Conservation (phyloP, 2,113 vertebrate genomes). For the Dinomys branickii region DNA sequence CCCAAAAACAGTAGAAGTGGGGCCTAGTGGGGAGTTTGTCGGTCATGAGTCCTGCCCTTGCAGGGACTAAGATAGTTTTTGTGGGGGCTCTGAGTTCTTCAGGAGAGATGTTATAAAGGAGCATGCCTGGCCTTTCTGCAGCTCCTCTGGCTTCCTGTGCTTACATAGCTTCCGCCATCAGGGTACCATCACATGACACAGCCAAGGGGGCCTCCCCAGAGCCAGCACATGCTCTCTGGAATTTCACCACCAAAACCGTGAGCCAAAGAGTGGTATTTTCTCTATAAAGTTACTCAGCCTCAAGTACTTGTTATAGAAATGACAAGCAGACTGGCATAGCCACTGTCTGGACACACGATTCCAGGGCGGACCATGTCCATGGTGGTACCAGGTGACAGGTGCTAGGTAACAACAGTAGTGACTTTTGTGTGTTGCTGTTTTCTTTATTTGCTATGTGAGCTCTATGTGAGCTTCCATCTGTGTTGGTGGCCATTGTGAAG, state of each 20-base stretch:
- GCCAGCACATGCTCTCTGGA: background rate
- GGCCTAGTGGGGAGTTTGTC: background rate
- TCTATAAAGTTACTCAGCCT: background rate
- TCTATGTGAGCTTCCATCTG: background rate
- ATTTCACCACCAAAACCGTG: background rate
- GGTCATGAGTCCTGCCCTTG: background rate
- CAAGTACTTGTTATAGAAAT: background rate
- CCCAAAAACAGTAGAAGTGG: background rate
- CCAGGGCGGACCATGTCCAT: background rate
- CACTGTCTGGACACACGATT: background rate
- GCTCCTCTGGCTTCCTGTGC: background rate
- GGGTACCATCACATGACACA: background rate
- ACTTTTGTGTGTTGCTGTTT: background rate
- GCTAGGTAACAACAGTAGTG: background rate
- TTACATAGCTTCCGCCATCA: background rate
- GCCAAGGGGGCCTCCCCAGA: background rate
- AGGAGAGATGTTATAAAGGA: background rate
- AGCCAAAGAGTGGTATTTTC: background rate
- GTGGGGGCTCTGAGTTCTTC: background rate
- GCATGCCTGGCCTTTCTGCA: background rate
- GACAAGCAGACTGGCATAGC: background rate
- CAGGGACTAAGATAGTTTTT: background rate
- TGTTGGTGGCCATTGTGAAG: background rate
- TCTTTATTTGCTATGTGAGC: background rate
- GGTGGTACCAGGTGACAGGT: background rate